Conservation (phyloP, 2,113 vertebrate genomes). For the Hydrochoerus hydrochaeris region DNA sequence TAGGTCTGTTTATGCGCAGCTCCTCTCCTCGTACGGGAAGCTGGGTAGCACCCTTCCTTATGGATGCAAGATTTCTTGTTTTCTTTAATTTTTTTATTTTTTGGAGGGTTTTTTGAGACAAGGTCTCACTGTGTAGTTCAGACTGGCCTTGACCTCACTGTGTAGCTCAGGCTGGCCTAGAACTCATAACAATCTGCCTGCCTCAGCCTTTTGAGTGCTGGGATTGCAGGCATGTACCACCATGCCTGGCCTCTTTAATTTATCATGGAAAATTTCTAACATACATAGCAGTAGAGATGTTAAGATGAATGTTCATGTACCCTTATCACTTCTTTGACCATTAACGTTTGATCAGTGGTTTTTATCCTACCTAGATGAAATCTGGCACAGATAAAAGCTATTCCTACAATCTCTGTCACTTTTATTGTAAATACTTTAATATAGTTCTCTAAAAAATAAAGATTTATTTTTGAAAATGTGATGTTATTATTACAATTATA, state of each 20-base stretch:
- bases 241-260: not conserved
- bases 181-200: not conserved
- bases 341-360: not conserved
- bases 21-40: not conserved
- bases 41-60: not conserved
- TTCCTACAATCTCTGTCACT: not conserved
- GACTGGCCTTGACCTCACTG: not conserved
- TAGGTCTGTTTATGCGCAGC: not conserved
- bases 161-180: not conserved
- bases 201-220: not conserved
- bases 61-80: not conserved
- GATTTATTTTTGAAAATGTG: not conserved
- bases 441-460: not conserved
- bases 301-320: not conserved
- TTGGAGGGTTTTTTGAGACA: not conserved
- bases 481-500: not conserved
- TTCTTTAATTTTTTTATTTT: not conserved
- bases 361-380: not conserved
- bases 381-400: not conserved
- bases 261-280: conserved; percentile 23
- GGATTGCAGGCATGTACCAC: not conserved
- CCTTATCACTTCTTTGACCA: not conserved
- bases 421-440: not conserved
- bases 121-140: not conserved
- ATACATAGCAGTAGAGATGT: not conserved